phyloP scores from a whole-genome alignment of 2,113 vertebrate species.

The Hyla sarda region DNA sequence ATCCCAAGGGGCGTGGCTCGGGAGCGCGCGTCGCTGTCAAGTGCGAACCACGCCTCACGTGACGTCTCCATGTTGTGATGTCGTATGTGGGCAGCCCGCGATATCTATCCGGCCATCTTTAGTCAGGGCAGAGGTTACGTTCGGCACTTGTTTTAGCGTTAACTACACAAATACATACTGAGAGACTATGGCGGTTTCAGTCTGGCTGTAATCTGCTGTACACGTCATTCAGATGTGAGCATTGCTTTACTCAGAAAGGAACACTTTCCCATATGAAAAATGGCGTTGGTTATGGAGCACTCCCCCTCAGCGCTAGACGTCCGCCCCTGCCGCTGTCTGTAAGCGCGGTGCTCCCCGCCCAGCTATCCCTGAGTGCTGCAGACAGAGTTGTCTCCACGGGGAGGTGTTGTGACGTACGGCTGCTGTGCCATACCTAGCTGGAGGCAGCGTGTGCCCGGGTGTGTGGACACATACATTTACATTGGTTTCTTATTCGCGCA shows the following conservation, averaged over 20 bases:
- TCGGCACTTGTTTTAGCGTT: too few relatives aligned
- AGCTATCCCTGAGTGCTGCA: neutral
- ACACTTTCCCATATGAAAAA: neutral
- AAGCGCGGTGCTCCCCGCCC: neutral
- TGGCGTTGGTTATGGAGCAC: neutral
- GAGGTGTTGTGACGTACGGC: neutral
- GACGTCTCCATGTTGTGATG: constrained; percentile 36
- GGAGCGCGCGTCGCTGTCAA: constrained; percentile 43
- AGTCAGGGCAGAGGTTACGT: neutral
- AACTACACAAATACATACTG: neutral
- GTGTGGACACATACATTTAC: too few relatives aligned
- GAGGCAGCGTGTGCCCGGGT: neutral
- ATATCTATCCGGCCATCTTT: constrained; percentile 18
- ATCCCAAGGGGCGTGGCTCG: constrained; percentile 41
- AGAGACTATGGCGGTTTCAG: neutral
- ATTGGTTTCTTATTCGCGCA: too few relatives aligned
- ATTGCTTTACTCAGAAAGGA: neutral
- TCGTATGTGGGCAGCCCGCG: neutral
- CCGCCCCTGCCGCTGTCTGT: neutral
- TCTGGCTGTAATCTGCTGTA: neutral
- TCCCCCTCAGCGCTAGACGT: neutral
- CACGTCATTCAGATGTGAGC: too few relatives aligned
- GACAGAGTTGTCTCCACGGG: neutral
- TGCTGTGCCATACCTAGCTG: neutral
- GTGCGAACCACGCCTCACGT: neutral